Evolutionary conservation across 2,113 vertebrate genomes (phyloP), one percentile per base, ranked within the genome.

Genomic region (Gnathonemus longibarbis): DNA sequence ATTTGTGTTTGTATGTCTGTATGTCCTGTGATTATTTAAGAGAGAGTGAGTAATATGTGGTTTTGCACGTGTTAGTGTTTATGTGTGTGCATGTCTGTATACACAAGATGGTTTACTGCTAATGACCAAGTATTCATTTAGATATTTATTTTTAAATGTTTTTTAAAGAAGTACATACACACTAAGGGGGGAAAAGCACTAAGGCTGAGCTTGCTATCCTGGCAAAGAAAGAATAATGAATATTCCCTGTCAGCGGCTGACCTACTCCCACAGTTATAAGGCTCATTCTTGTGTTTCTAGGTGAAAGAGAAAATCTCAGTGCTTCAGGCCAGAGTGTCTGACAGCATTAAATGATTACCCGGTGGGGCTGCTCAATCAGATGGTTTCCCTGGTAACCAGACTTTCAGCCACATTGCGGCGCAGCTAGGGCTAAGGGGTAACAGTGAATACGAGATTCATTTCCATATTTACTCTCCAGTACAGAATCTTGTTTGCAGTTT

Each of bases 311-410:
- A 42, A 88, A 62, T 88, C 53, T 62, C 31, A 39, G 35, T 39
- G 52, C 19, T 88, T 80, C 74, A 39, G 35, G 74, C 74, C 74
- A 80, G 74, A 80, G 74, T 39, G 74, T 42, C 74, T 80, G 74
- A 88, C 74, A 52, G 50, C 52, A 58, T 89, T 80, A 80, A 89
- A 89, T 49, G 13, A 89, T 89, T 84, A 35, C 66, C 89, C 35
- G n/a, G 13, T 42, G 53, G 62, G 70, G 45, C 62, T 83, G 88
- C 70, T 50, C 49, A 53, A 89, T 52, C 88, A 89, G 66, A 46
- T 83, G 66, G 70, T 89, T 89, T 74, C 88, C 74, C 31, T 19
- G 39, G 88, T 42, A 89, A 83, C 74, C 19, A 89, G 31, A 19
- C 49, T 24, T 21, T 46, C 88, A 80, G 88, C 52, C 35, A 83